Percentiles rank a stretch among this genome's conserved stretches.
These are phyloP conservation scores for Eulithis testata DNA, from an alignment of 2,888 invertebrate species.

Conservation along the genomic window DNA sequence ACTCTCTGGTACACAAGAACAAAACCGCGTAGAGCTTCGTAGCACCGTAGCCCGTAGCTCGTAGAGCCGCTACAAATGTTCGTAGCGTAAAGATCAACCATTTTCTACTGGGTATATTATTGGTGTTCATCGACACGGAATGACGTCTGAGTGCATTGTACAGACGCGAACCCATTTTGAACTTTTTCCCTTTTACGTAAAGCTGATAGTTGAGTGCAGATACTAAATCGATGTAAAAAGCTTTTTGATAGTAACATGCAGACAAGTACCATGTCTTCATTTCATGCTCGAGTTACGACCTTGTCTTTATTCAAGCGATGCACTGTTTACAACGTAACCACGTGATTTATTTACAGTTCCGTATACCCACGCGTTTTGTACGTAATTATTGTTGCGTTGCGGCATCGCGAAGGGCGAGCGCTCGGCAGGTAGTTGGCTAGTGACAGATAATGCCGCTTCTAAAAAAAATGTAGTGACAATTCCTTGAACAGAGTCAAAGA, in stretches of 20 bases:
- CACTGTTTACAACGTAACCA: slow-evolving; percentile 22
- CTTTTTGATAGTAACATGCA: slow-evolving; percentile 35
- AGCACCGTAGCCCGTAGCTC: slow-evolving; percentile 30
- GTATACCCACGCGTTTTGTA: slow-evolving; percentile 16
- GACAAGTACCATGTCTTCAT: slow-evolving; percentile 25
- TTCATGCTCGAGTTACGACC: slow-evolving; percentile 32
- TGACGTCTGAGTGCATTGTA: slow-evolving; percentile 33
- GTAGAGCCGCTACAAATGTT: slow-evolving; percentile 49
- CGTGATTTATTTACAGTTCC: slow-evolving; percentile 26
- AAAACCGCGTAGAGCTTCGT: slow-evolving; percentile 40
- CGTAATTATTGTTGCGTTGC: slow-evolving; percentile 32
- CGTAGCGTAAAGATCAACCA: slow-evolving; percentile 47
- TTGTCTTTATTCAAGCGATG: slow-evolving; percentile 28
- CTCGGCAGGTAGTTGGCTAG: slow-evolving; percentile 34
- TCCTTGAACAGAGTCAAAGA: slow-evolving; percentile 79
- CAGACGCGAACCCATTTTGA: slow-evolving; percentile 22
- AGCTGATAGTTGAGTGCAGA: slow-evolving; percentile 32
- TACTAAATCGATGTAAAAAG: slow-evolving; percentile 36
- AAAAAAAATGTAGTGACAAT: slow-evolving; percentile 78
- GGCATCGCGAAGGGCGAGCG: slow-evolving; percentile 35
- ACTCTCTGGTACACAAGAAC: slow-evolving; percentile 14
- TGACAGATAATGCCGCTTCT: slow-evolving; percentile 50
- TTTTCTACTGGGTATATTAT: slow-evolving; percentile 40
- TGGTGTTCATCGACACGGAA: slow-evolving; percentile 45
- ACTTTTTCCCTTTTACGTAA: slow-evolving; percentile 27